Conservation (phyloP, 2,888 invertebrate genomes). For the Dasypolia templi region DNA sequence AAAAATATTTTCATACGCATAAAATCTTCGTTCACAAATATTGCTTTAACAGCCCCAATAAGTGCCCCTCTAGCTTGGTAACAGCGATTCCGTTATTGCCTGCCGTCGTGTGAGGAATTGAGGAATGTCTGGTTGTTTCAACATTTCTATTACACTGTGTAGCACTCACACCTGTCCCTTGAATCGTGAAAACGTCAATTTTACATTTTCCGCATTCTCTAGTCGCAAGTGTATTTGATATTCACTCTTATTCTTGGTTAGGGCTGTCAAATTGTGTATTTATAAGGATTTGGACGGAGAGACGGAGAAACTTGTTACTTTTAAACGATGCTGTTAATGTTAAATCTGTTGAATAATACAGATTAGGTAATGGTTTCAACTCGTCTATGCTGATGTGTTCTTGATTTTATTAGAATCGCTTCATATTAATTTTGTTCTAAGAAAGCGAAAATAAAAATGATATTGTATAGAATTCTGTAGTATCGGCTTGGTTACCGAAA, state of each 20-base stretch:
- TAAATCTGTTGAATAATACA: no score
- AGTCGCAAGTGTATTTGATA: slow-evolving; percentile 79
- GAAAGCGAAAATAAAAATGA: no score
- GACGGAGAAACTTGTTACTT: not conserved
- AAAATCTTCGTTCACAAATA: slow-evolving; percentile 37
- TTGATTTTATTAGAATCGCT: not conserved
- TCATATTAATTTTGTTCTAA: no score
- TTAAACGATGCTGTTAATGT: not conserved
- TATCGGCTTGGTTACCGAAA: no score
- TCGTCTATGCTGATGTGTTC: not conserved
- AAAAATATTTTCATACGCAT: slow-evolving; percentile 18
- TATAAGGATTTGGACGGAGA: not conserved
- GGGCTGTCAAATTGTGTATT: slow-evolving; percentile 46
- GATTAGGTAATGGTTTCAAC: no score
- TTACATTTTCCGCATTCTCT: slow-evolving; percentile 84
- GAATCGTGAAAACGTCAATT: slow-evolving; percentile 88
- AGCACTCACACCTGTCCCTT: slow-evolving; percentile 83
- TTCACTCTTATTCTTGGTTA: slow-evolving; percentile 68
- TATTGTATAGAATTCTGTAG: not conserved
- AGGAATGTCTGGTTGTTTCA: slow-evolving; percentile 73
- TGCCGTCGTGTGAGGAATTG: slow-evolving; percentile 55
- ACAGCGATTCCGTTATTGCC: slow-evolving; percentile 53
- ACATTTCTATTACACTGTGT: slow-evolving; percentile 78
- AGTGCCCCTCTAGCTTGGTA: slow-evolving; percentile 42
- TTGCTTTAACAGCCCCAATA: slow-evolving; percentile 28